Evolutionary conservation across 2,888 invertebrate species (phyloP).

Genomic region (Drosophila barbarae): DNA sequence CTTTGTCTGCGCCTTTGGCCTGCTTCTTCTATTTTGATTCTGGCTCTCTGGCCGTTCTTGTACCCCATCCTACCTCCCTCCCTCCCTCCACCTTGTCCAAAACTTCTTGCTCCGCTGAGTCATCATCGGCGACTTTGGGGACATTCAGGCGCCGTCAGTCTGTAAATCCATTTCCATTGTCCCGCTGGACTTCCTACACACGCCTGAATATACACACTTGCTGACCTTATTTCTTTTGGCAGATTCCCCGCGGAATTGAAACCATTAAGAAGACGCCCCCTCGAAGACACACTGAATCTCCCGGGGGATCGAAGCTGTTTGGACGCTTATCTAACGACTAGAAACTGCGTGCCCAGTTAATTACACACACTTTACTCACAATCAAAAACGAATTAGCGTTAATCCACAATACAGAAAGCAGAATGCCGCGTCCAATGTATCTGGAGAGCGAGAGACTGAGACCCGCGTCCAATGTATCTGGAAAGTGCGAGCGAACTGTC

Average conservation of each 20-base stretch:
- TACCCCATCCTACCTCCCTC: not conserved
- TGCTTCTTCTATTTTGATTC: constrained; percentile 48
- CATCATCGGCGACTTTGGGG: constrained; percentile 57
- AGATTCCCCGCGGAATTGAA: constrained; percentile 32
- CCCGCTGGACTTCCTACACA: constrained; percentile 18
- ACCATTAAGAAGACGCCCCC: constrained; percentile 66
- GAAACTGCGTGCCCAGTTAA: constrained; percentile 35
- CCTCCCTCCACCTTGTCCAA: constrained; percentile 22
- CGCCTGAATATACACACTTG: constrained; percentile 16
- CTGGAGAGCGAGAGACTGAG: constrained; percentile 20
- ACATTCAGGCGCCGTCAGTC: constrained; percentile 33
- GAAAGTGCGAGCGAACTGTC: constrained; percentile 46
- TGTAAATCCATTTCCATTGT: constrained; percentile 1
- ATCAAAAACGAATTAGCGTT: constrained; percentile 70
- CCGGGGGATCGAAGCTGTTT: constrained; percentile 4
- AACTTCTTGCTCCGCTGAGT: constrained; percentile 48
- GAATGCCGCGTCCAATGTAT: constrained; percentile 15
- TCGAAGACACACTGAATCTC: constrained; percentile 11
- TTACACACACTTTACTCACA: constrained; percentile 64
- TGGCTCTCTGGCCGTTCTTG: constrained; percentile 31
- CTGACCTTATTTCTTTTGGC: constrained; percentile 17
- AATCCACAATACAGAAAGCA: constrained; percentile 48
- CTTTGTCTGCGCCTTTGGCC: constrained; percentile 16
- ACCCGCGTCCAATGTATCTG: constrained; percentile 24
- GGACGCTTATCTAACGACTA: constrained; percentile 25